A percentile compares a stretch with the other conserved stretches of the same genome.
Conservation (phyloP, 2,888 invertebrate genomes). For the Cephonodes hylas region DNA sequence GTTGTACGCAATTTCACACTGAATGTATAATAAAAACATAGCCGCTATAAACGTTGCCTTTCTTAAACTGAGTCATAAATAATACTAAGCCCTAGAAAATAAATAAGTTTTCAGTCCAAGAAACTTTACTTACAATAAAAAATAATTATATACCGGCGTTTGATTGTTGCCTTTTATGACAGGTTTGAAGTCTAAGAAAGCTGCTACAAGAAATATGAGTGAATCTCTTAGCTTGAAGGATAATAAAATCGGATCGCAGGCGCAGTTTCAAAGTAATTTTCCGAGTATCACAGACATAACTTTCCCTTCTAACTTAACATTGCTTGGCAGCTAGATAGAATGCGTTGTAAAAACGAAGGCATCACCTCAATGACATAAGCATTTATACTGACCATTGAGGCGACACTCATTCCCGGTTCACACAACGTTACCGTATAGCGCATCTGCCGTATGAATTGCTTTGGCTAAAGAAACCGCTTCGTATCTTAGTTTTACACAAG, state of each 20-base stretch:
- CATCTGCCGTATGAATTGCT: conserved; percentile 12
- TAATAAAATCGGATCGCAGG: not conserved
- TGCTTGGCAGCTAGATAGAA: not conserved
- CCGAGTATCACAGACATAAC: conserved; percentile 7
- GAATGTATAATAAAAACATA: not conserved
- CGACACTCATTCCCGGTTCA: conserved; percentile 18
- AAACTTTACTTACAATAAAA: not conserved
- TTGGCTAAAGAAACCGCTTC: conserved; percentile 27
- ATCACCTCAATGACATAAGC: conserved; percentile 13
- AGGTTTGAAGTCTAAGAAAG: not conserved
- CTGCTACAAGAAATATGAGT: not conserved
- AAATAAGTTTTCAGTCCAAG: not conserved
- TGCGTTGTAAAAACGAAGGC: conserved; percentile 13
- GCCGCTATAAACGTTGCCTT: not conserved
- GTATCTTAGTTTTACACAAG: conserved; percentile 32
- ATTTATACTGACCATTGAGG: conserved; percentile 9
- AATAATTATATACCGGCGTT: not conserved
- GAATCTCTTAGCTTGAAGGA: not conserved
- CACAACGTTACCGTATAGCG: conserved; percentile 15
- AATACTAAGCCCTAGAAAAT: not conserved
- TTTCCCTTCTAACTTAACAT: conserved; percentile 6
- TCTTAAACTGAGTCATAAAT: not conserved
- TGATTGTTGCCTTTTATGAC: not conserved
- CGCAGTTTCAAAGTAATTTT: not conserved
- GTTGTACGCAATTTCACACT: too few species aligned